Evolutionary conservation across 2,888 invertebrate genomes (phyloP).

Genomic region (Acrobasis repandana): DNA sequence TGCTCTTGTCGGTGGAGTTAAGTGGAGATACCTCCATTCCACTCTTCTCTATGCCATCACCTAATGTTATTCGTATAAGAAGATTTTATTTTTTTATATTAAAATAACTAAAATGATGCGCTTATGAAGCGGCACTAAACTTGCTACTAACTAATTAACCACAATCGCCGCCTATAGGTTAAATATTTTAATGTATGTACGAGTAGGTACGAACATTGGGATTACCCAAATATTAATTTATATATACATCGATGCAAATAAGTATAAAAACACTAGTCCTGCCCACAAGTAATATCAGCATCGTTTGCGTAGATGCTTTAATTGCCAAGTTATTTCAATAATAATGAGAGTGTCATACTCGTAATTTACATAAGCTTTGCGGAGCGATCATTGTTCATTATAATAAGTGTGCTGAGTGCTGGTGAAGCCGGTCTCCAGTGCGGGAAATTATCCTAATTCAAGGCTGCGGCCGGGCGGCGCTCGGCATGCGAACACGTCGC

Average conservation of each 20-base stretch:
- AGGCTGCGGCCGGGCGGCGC: slow-evolving; percentile 52
- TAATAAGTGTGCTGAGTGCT: slow-evolving; percentile 45
- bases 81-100: no score
- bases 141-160: no score
- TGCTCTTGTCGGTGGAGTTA: no score
- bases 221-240: neutral
- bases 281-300: neutral
- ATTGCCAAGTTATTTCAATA: slow-evolving; percentile 57
- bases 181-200: no score
- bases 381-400: slow-evolving; percentile 59
- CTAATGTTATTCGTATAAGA: no score
- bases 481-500: neutral
- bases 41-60: no score
- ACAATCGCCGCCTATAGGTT: no score
- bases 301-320: slow-evolving; percentile 38
- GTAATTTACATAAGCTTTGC: slow-evolving; percentile 63
- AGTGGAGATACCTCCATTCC: no score
- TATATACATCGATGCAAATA: neutral
- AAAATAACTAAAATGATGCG: no score
- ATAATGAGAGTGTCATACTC: slow-evolving; percentile 51
- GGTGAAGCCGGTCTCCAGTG: slow-evolving; percentile 45
- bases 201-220: neutral
- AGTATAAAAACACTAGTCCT: neutral
- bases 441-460: slow-evolving; percentile 64
- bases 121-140: no score